Percentiles rank a stretch among this genome's conserved stretches.
Evolutionary conservation across 2,797 vertebrate genomes (phyloP).

Genomic region (Acanthurus leucopareius): DNA sequence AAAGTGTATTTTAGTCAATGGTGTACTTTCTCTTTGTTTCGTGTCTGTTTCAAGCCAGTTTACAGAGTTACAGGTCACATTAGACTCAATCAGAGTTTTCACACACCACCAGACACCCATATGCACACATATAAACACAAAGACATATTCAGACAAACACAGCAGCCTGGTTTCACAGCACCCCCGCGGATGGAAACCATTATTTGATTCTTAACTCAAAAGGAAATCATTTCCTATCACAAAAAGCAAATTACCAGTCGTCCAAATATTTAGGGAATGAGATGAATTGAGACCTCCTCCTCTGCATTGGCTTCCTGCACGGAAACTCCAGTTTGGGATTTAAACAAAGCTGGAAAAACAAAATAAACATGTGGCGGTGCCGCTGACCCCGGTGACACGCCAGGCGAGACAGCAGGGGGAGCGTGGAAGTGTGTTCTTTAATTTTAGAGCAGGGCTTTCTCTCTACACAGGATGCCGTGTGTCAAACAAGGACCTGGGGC

Average conservation of each 20-base stretch:
- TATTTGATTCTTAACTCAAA: constrained; percentile 82
- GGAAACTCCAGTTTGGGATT: constrained; percentile 76
- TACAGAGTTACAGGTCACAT: constrained; percentile 26
- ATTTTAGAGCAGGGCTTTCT: constrained; percentile 46
- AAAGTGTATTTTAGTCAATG: background rate
- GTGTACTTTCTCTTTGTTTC: background rate
- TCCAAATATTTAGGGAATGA: constrained; percentile 82
- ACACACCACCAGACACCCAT: constrained; percentile 28
- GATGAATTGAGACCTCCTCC: constrained; percentile 56
- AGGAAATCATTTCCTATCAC: constrained; percentile 80
- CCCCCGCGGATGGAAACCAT: constrained; percentile 75
- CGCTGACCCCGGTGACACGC: constrained; percentile 69
- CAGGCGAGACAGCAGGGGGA: constrained; percentile 35
- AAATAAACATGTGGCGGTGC: constrained; percentile 66
- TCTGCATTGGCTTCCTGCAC: constrained; percentile 55
- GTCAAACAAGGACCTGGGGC: constrained; percentile 63
- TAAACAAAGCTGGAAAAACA: constrained; percentile 67
- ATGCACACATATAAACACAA: constrained; percentile 15
- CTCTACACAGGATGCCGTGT: constrained; percentile 69
- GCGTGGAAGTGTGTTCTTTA: constrained; percentile 67
- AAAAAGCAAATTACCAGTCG: constrained; percentile 81
- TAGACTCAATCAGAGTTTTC: constrained; percentile 39
- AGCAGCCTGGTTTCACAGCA: constrained; percentile 42
- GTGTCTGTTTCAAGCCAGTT: constrained; percentile 30
- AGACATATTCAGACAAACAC: constrained; percentile 38